A percentile compares a stretch with the other conserved stretches of the same genome.
phyloP scores from a whole-genome alignment of 1,140 invertebrate genomes.

The Habropoda laboriosa region DNA sequence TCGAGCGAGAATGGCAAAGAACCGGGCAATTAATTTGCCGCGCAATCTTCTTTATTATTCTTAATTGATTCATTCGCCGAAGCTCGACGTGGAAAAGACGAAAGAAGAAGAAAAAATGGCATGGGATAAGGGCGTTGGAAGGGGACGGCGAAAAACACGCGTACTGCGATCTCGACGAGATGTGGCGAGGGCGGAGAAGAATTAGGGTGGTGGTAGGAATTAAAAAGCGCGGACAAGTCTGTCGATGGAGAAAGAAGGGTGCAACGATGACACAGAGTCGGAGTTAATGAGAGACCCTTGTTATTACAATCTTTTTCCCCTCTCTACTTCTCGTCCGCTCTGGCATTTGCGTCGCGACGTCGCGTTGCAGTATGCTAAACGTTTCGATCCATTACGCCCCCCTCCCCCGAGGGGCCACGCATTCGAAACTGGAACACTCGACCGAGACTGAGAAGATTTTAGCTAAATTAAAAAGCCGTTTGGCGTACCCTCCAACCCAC shows the following conservation, averaged over 20 bases:
- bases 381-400: constrained; percentile 31
- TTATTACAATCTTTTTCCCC: neutral
- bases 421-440: constrained; percentile 5
- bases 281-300: constrained; percentile 17
- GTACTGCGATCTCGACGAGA: neutral
- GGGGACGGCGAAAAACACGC: neutral
- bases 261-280: neutral
- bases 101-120: too few relatives aligned
- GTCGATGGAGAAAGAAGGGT: neutral
- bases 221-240: neutral
- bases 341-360: neutral
- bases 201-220: neutral
- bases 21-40: constrained; percentile 27
- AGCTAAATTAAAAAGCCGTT: constrained; percentile 64
- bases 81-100: neutral
- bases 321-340: too few relatives aligned
- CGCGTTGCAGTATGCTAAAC: constrained; percentile 16
- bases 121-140: too few relatives aligned
- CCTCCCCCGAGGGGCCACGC: neutral
- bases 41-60: constrained; percentile 23
- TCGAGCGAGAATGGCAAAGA: neutral
- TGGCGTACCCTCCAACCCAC: neutral
- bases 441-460: constrained; percentile 54
- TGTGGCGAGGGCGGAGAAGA: too few relatives aligned
- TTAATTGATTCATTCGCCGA: constrained; percentile 4